Evolutionary conservation across 2,888 invertebrate species (phyloP).

Genomic region (Drosophila trichaetosa): DNA sequence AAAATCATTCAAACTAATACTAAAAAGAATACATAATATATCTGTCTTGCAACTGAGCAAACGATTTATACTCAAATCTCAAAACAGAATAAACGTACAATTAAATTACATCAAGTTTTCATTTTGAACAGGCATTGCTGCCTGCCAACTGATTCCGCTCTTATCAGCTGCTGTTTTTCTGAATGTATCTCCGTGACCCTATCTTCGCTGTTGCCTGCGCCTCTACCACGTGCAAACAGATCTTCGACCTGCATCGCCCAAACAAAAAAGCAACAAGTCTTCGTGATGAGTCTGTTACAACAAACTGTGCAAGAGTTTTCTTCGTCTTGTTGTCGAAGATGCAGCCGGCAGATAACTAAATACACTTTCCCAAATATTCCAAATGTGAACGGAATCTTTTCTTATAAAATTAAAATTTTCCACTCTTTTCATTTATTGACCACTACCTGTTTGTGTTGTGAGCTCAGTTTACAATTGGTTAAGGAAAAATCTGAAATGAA

Average conservation of each 20-base stretch:
- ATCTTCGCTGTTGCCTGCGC: slow-evolving; percentile 2
- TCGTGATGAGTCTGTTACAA: slow-evolving; percentile 5
- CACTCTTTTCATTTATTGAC: slow-evolving; percentile 20
- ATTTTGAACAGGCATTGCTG: slow-evolving; percentile 3
- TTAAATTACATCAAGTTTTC: slow-evolving; percentile 28
- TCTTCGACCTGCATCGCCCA: slow-evolving; percentile 1
- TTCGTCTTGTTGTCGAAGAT: slow-evolving; percentile 19
- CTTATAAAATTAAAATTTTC: slow-evolving; percentile 51
- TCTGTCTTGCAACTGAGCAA: slow-evolving; percentile 25
- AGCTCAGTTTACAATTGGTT: slow-evolving; percentile 3
- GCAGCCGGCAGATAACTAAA: slow-evolving; percentile 12
- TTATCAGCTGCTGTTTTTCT: slow-evolving; percentile 38
- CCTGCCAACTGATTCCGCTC: slow-evolving; percentile 11
- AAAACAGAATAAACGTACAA: slow-evolving; percentile 50
- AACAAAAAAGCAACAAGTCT: slow-evolving; percentile 13
- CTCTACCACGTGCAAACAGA: slow-evolving; percentile 24
- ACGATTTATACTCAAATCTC: slow-evolving; percentile 32
- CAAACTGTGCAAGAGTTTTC: slow-evolving; percentile 23
- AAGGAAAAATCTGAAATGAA: background rate
- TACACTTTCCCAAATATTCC: slow-evolving; percentile 11
- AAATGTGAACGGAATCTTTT: slow-evolving; percentile 29
- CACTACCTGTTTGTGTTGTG: slow-evolving; percentile 9
- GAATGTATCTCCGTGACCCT: background rate
- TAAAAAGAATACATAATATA: slow-evolving; percentile 11
- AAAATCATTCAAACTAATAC: slow-evolving; percentile 27